Base-by-base conservation (phyloP, 35 echinoderm and acorn worm genomes). In the Eucidaris tribuloides region DNA sequence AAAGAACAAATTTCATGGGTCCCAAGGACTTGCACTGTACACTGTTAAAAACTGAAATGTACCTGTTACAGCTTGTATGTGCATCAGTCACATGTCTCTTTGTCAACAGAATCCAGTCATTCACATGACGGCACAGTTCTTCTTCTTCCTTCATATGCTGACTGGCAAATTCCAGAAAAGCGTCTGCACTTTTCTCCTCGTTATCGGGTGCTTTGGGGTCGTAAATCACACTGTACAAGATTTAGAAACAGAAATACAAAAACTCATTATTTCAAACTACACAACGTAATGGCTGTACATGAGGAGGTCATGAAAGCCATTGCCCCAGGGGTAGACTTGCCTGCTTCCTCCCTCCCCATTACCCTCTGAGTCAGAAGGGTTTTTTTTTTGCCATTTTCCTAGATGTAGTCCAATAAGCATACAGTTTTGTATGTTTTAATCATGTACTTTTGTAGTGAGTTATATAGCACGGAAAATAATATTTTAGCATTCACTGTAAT, bases 191-290 rank as follows among this genome's bases (percentile, higher is more conserved):
- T 58, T 79, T 46, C 30, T 80, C 71, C 66, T 96, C 93, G 83
- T 90, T 96, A 37, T 96, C 84, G 0, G 45, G 29, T 20, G 79
- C 82, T 37, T 86, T 87, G 25, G 93, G 87, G 37, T 96, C 85
- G 71, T 96, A 96, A 28, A 96, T 90, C 7, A 96, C 43, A 29
- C 93, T 96, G 88, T 22, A 48, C n/a, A n/a, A n/a, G n/a, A n/a
- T n/a, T n/a, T n/a, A n/a, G n/a, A 37, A 84, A 52, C 48, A n/a
- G 48, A n/a, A 52, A 52, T 11, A 52, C 48, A 9, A 52, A 52
- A 52, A 52, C 9, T 52, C n/a, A n/a, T 52, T 52, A 52, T 11
- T 11, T 52, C 9, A 52, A 52, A 52, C 48, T 11, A 52, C 9
- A 11, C 9, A 52, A 52, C 9, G 48, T 52, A 52, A 52, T 9